A percentile compares a stretch with the other conserved stretches of the same genome.
Evolutionary conservation across 2,888 invertebrate genomes (phyloP).

Genomic region (Stenotaenia linearis): DNA sequence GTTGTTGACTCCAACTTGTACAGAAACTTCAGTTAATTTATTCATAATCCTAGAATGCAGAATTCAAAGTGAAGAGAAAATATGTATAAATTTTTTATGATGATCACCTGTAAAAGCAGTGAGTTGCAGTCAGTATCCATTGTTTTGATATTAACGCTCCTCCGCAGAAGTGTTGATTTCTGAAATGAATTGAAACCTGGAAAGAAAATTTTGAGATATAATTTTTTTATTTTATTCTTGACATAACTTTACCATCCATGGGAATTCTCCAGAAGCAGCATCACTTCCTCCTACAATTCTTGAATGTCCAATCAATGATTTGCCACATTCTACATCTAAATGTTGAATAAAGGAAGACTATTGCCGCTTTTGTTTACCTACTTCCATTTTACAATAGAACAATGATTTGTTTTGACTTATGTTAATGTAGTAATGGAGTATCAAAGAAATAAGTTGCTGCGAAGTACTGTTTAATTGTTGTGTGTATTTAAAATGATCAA

Average conservation of each 20-base stretch:
- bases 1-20: neutral
- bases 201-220: neutral
- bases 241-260: conserved; percentile 34
- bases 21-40: neutral
- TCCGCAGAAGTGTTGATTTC: neutral
- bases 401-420: neutral
- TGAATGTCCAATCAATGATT: conserved; percentile 19
- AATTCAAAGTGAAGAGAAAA: neutral
- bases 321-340: neutral
- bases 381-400: neutral
- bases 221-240: neutral
- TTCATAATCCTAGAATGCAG: neutral
- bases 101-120: neutral
- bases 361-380: neutral
- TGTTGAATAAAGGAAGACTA: neutral
- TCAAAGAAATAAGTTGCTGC: neutral
- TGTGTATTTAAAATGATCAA: neutral
- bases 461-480: neutral
- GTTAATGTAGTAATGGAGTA: neutral
- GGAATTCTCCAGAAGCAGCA: conserved; percentile 31
- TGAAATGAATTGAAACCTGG: neutral
- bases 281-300: conserved; percentile 34
- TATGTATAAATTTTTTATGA: neutral
- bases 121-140: neutral
- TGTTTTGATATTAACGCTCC: neutral